Evolutionary conservation across 1,140 invertebrate species (phyloP).

Genomic region (Vanessa atalanta): DNA sequence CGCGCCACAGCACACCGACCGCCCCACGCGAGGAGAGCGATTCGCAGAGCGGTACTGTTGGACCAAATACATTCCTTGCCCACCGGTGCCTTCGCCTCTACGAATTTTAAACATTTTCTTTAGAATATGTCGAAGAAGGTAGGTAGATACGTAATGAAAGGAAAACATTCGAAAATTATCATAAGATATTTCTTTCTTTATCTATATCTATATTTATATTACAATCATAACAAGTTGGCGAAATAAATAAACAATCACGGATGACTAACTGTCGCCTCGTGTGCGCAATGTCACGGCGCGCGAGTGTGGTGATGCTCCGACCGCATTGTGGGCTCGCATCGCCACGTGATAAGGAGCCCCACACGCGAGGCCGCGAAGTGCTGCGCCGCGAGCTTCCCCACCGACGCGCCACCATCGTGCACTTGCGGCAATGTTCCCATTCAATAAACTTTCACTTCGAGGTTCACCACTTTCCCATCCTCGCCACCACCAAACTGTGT

Average conservation of each 20-base stretch:
- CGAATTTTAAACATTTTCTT: slow-evolving; percentile 25
- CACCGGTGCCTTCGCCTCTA: slow-evolving; percentile 82
- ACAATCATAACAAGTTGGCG: background rate
- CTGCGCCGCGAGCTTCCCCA: slow-evolving; percentile 60
- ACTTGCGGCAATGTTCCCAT: slow-evolving; percentile 15
- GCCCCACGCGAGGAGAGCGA: slow-evolving; percentile 90
- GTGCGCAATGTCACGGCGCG: slow-evolving; percentile 85
- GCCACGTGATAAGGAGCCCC: slow-evolving; percentile 86
- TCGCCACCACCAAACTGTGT: slow-evolving; percentile 61
- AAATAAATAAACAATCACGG: background rate
- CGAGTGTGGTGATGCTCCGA: slow-evolving; percentile 87
- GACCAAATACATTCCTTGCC: slow-evolving; percentile 84
- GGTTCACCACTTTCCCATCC: slow-evolving; percentile 34
- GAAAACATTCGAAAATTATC: no score
- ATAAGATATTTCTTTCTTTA: no score
- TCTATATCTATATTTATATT: no score
- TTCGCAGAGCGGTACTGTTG: slow-evolving; percentile 84
- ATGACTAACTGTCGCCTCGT: slow-evolving; percentile 83
- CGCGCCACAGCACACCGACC: slow-evolving; percentile 90
- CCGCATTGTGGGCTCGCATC: slow-evolving; percentile 84
- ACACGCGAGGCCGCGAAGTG: slow-evolving; percentile 86
- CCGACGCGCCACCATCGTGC: slow-evolving; percentile 37
- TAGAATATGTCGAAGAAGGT: background rate
- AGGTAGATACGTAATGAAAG: no score
- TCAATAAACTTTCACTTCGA: background rate